Conservation (phyloP, 1,140 invertebrate species). For the Drosophila melanogaster region Release_6_plus_ISO1_MT NT_033779.5:9986001-9986500, state of each 20-base stretch:
- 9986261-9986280: conserved; percentile 54
- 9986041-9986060: conserved; percentile 56
- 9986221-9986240: conserved; percentile 48
- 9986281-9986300: conserved; percentile 60
- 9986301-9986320: conserved; percentile 11
- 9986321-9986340: conserved; percentile 34
- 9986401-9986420: background rate
- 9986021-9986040: conserved; percentile 53
- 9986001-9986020: conserved; percentile 40
- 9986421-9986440: background rate
- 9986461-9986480: conserved; percentile 34
- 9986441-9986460: conserved; percentile 53
- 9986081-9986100: conserved; percentile 16
- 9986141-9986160: background rate
- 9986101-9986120: conserved; percentile 1
- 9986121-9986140: conserved; percentile 27
- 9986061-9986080: conserved; percentile 25
- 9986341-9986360: conserved; percentile 29
- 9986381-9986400: background rate
- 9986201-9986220: conserved; percentile 47
- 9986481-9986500: conserved; percentile 37
- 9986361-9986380: conserved; percentile 1
- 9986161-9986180: background rate
- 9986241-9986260: conserved; percentile 72
- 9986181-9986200: conserved; percentile 23